Evolutionary conservation across 1,140 invertebrate species (phyloP).

Genomic region (Drosophila melanica): DNA sequence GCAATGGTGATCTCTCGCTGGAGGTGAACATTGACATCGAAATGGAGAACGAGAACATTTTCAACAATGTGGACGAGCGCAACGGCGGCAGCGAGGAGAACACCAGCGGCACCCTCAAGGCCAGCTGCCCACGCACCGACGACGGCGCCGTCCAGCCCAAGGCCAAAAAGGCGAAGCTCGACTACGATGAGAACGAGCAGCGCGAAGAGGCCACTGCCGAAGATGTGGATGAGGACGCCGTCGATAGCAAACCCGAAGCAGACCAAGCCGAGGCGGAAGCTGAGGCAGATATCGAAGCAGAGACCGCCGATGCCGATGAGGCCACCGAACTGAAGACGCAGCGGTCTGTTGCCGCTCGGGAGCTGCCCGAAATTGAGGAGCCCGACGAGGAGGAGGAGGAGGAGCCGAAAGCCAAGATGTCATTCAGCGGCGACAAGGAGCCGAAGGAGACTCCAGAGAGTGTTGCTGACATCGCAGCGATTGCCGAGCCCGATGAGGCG

Average conservation of each 20-base stretch:
- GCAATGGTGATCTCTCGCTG: constrained; percentile 86
- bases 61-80: constrained; percentile 85
- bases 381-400: constrained; percentile 60
- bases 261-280: neutral
- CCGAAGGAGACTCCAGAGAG: constrained; percentile 14
- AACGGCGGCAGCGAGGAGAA: constrained; percentile 48
- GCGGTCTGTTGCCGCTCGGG: constrained; percentile 44
- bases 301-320: constrained; percentile 18
- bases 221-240: constrained; percentile 19
- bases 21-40: constrained; percentile 89
- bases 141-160: constrained; percentile 58
- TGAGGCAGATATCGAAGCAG: neutral
- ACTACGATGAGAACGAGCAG: constrained; percentile 49
- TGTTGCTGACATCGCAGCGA: constrained; percentile 10
- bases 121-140: constrained; percentile 57
- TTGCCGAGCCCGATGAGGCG: constrained; percentile 3
- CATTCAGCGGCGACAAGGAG: constrained; percentile 53
- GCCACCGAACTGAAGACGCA: constrained; percentile 34
- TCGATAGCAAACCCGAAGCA: constrained; percentile 15
- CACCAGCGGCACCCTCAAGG: constrained; percentile 34
- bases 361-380: constrained; percentile 59
- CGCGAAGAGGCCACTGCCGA: constrained; percentile 20
- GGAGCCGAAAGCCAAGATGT: constrained; percentile 44
- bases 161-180: constrained; percentile 77
- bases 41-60: constrained; percentile 87